Conservation (phyloP, 2,797 vertebrate genomes). For the Crocidura indochinensis region DNA sequence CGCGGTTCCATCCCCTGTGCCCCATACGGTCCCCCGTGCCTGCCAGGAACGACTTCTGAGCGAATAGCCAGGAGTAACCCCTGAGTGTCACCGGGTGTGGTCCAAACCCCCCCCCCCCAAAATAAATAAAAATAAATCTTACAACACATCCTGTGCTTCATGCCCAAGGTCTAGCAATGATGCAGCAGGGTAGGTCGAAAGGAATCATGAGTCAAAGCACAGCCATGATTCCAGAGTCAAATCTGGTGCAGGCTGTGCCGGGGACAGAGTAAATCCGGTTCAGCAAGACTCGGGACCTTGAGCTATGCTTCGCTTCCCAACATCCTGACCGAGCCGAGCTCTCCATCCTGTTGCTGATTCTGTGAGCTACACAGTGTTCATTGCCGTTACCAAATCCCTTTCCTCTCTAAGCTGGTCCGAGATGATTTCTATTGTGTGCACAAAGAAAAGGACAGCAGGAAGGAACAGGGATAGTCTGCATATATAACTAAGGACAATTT, state of each 20-base stretch:
- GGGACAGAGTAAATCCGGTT: background rate
- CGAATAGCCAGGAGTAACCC: no score
- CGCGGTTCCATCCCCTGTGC: no score
- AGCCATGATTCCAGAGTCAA: background rate
- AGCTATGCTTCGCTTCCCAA: background rate
- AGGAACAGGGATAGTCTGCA: background rate
- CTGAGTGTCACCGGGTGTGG: no score
- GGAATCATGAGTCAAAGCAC: background rate
- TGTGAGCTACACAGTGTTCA: conserved; percentile 1
- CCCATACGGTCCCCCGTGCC: no score
- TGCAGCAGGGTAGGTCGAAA: background rate
- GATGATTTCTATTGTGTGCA: conserved; percentile 45
- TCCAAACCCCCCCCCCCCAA: no score
- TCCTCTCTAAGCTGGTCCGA: conserved; percentile 16
- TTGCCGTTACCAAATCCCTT: conserved; percentile 56
- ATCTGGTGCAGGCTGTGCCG: background rate
- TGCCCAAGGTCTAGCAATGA: no score
- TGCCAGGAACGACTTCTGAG: no score
- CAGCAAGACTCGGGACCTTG: background rate
- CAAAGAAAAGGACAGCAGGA: conserved; percentile 37
- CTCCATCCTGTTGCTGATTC: conserved; percentile 15
- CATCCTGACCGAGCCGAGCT: background rate
- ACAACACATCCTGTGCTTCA: no score
- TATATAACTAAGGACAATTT: conserved; percentile 19
- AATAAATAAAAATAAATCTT: no score